Conservation (phyloP, 2,888 invertebrate genomes). For the Hofmannophila pseudospretella region DNA sequence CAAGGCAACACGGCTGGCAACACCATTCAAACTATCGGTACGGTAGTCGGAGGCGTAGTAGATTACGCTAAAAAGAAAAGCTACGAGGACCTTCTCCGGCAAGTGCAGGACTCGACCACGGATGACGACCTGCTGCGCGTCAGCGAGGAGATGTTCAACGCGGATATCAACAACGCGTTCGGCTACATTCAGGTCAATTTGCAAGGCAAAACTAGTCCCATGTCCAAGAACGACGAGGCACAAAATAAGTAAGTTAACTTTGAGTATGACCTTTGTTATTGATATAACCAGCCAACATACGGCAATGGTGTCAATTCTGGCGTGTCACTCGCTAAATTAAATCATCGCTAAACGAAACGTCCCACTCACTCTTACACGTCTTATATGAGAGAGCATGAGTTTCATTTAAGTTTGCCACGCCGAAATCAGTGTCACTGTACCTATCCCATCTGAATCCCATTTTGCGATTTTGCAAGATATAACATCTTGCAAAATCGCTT, state of each 20-base stretch:
- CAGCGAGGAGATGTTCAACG: slow-evolving; percentile 83
- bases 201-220: slow-evolving; percentile 85
- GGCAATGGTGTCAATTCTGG: no score
- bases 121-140: slow-evolving; percentile 83
- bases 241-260: slow-evolving; percentile 84
- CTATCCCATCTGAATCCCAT: no score
- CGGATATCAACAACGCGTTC: slow-evolving; percentile 86
- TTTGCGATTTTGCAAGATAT: no score
- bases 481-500: no score
- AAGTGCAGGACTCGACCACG: slow-evolving; percentile 73
- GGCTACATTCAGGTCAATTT: slow-evolving; percentile 82
- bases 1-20: slow-evolving; percentile 62
- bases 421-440: no score
- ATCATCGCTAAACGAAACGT: no score
- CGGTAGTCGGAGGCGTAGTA: slow-evolving; percentile 68
- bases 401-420: no score
- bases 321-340: no score
- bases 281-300: slow-evolving; percentile 2
- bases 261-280: no score
- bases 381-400: not conserved
- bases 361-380: not conserved
- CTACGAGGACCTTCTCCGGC: slow-evolving; percentile 61
- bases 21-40: slow-evolving; percentile 62
- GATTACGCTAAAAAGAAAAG: slow-evolving; percentile 71
- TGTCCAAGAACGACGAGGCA: slow-evolving; percentile 84